These are phyloP conservation scores for Venustaconcha ellipsiformis DNA, from an alignment of 1,140 invertebrate species.

Conservation along the genomic window DNA sequence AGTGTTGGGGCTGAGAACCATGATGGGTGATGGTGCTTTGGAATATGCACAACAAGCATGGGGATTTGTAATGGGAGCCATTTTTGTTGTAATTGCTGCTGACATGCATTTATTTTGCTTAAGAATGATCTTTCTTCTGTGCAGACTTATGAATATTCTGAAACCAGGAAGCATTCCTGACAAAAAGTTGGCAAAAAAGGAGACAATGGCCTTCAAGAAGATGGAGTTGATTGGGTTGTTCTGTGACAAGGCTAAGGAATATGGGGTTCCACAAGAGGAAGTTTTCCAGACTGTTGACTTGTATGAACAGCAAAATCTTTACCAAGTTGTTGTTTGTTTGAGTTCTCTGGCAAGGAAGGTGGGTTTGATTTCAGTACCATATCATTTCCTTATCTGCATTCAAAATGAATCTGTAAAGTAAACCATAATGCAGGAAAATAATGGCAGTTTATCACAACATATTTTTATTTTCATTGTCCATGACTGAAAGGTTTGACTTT, in stretches of 20 bases:
- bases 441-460: background rate
- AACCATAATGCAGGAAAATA: background rate
- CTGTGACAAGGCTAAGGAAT: conserved; percentile 81
- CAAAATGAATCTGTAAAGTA: background rate
- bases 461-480: background rate
- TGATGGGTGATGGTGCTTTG: no score
- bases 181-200: conserved; percentile 10
- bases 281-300: conserved; percentile 97
- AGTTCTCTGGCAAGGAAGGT: conserved; percentile 96
- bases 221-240: conserved; percentile 98
- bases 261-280: conserved; percentile 93
- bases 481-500: background rate
- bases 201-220: conserved; percentile 58
- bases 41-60: no score
- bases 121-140: no score
- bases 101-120: no score
- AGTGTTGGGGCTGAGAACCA: no score
- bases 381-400: background rate
- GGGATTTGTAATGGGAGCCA: no score
- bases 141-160: no score
- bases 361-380: conserved; percentile 42
- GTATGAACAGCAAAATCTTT: conserved; percentile 95
- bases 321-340: conserved; percentile 94
- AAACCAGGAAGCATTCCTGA: no score
- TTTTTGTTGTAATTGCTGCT: no score